Percentiles rank a stretch among this genome's conserved stretches.
Conservation (phyloP, 2,797 vertebrate species). For the Microchirus variegatus region DNA sequence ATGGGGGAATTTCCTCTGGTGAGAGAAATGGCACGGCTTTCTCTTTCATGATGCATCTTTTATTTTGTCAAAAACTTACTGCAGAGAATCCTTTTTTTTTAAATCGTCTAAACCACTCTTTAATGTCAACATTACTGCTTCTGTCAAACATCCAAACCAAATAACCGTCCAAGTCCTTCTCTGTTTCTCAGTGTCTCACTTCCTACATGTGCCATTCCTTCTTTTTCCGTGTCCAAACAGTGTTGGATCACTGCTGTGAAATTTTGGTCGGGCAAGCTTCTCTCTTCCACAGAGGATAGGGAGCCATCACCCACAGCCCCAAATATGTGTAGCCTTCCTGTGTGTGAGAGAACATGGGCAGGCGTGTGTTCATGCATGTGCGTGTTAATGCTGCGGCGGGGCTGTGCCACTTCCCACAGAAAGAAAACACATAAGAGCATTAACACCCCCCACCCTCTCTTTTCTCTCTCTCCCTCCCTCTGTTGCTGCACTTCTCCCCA, state of each 20-base stretch:
- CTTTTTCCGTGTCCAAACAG: slow-evolving; percentile 29
- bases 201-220: slow-evolving; percentile 15
- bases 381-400: slow-evolving; percentile 52
- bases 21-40: slow-evolving; percentile 9
- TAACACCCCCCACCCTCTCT: slow-evolving; percentile 42
- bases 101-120: not conserved
- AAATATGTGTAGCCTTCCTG: slow-evolving; percentile 43
- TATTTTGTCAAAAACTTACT: slow-evolving; percentile 15
- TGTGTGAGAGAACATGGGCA: slow-evolving; percentile 9
- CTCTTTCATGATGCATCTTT: slow-evolving; percentile 35
- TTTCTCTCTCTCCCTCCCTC: slow-evolving; percentile 18
- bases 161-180: slow-evolving; percentile 8
- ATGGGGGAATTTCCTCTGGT: slow-evolving; percentile 27
- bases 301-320: slow-evolving; percentile 43
- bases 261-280: slow-evolving; percentile 50
- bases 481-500: slow-evolving; percentile 50
- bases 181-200: slow-evolving; percentile 24
- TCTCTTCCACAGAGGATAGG: slow-evolving; percentile 43
- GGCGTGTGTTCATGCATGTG: slow-evolving; percentile 35
- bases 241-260: slow-evolving; percentile 50
- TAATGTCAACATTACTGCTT: slow-evolving; percentile 1
- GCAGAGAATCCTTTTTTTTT: slow-evolving; percentile 7
- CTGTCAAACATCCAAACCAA: slow-evolving; percentile 3
- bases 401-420: slow-evolving; percentile 71
- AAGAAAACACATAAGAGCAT: slow-evolving; percentile 74